A percentile compares a stretch with the other conserved stretches of the same genome.
These are phyloP conservation scores for Halichoeres trimaculatus DNA, from an alignment of 2,113 vertebrate genomes.

Conservation along the genomic window DNA sequence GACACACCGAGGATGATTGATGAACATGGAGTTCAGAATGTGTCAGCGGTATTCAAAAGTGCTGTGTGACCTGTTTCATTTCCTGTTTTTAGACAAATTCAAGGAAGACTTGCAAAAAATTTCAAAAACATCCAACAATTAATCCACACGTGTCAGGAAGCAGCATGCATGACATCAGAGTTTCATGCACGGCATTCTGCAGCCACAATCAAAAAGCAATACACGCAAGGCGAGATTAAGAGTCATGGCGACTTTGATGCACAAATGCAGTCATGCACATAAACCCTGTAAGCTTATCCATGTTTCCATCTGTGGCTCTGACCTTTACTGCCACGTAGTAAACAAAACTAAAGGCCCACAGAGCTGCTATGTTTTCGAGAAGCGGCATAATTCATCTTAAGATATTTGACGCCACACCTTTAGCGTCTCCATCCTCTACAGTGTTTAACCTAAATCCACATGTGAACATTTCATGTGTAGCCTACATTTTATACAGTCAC, in stretches of 20 bases:
- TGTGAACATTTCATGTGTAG: neutral
- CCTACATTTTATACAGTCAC: neutral
- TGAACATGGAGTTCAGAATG: too few relatives aligned
- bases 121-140: slow-evolving; percentile 1
- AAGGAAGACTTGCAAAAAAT: too few relatives aligned
- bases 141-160: slow-evolving; percentile 51
- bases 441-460: too few relatives aligned
- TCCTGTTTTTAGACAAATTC: slow-evolving; percentile 33
- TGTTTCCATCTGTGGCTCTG: slow-evolving; percentile 47
- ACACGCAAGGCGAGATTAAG: slow-evolving; percentile 56
- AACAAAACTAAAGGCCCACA: slow-evolving; percentile 29
- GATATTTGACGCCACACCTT: neutral
- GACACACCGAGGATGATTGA: neutral
- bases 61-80: neutral
- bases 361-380: neutral
- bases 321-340: slow-evolving; percentile 38
- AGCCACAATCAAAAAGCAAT: slow-evolving; percentile 25
- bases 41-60: too few relatives aligned
- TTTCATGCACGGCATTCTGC: slow-evolving; percentile 28
- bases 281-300: slow-evolving; percentile 48
- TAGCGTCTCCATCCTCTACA: neutral
- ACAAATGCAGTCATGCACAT: slow-evolving; percentile 39
- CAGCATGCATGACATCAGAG: slow-evolving; percentile 26
- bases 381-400: neutral
- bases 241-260: slow-evolving; percentile 41